Conservation (phyloP, 1,140 invertebrate species). For the Leptinotarsa lineolata region DNA sequence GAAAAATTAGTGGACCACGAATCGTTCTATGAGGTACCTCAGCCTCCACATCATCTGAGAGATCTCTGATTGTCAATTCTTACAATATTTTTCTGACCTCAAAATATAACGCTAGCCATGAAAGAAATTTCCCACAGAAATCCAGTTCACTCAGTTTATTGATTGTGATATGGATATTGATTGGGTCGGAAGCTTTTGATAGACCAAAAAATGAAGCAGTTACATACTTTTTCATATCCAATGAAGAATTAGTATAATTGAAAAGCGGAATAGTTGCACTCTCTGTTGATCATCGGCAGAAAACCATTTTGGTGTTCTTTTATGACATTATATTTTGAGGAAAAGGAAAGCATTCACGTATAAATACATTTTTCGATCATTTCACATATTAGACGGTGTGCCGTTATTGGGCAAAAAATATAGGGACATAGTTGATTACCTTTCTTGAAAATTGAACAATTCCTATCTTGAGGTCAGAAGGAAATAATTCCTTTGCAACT, state of each 20-base stretch:
- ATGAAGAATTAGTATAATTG: background rate
- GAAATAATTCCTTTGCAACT: background rate
- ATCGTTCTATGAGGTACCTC: too few relatives aligned
- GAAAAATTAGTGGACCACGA: too few relatives aligned
- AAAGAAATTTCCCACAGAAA: background rate
- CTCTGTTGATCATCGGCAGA: background rate
- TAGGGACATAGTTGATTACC: background rate
- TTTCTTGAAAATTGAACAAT: background rate
- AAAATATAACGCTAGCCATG: background rate
- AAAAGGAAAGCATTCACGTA: background rate
- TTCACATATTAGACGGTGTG: background rate
- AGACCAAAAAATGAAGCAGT: background rate
- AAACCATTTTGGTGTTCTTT: slow-evolving; percentile 1
- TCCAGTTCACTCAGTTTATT: slow-evolving; percentile 4
- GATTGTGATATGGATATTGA: background rate
- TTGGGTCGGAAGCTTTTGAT: background rate
- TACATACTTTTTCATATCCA: slow-evolving; percentile 3
- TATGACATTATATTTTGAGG: slow-evolving; percentile 4
- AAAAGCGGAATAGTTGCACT: background rate
- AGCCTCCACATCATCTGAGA: background rate
- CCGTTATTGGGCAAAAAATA: background rate
- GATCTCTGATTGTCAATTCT: background rate
- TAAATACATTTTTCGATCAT: background rate
- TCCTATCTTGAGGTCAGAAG: background rate
- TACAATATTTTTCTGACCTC: slow-evolving; percentile 5